These are phyloP conservation scores for Steinernema khuongi DNA, from an alignment of 1,140 invertebrate genomes.

Conservation along the genomic window DNA sequence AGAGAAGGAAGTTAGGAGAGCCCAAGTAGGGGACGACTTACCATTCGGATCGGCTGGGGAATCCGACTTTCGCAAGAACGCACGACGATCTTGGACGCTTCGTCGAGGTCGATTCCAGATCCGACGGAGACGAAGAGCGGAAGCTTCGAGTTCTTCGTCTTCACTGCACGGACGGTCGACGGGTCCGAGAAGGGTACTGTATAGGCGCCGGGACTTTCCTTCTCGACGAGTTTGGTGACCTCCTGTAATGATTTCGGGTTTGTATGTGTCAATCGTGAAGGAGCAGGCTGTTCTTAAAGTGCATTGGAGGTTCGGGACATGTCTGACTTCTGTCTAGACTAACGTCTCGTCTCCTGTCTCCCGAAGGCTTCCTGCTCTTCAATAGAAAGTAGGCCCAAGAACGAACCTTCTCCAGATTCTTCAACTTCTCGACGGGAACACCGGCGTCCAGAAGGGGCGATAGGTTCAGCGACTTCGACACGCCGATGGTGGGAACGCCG, in stretches of 20 bases:
- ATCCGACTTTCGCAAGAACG: conserved; percentile 18
- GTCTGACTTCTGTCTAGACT: neutral
- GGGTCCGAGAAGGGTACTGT: conserved; percentile 2
- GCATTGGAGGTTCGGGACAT: neutral
- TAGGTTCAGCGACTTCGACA: conserved; percentile 30
- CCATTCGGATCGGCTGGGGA: conserved; percentile 27
- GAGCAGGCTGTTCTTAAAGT: neutral
- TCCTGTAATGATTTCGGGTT: conserved; percentile 21
- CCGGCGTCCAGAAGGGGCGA: conserved; percentile 15
- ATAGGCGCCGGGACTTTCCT: neutral
- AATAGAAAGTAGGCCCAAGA: neutral
- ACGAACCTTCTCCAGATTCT: conserved; percentile 19
- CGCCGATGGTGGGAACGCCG: conserved; percentile 27
- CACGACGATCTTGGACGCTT: conserved; percentile 22
- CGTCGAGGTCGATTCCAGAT: conserved; percentile 29
- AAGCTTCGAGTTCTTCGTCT: conserved; percentile 19
- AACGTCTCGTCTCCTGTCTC: neutral
- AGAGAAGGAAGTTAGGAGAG: neutral
- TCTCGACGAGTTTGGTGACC: conserved; percentile 18
- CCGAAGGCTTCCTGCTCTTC: neutral
- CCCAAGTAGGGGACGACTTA: neutral
- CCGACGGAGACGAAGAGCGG: conserved; percentile 33
- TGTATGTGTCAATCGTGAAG: too few species aligned
- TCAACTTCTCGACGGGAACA: neutral
- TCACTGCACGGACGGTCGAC: neutral